Conservation (phyloP, 2,797 vertebrate species). For the Ara ararauna region DNA sequence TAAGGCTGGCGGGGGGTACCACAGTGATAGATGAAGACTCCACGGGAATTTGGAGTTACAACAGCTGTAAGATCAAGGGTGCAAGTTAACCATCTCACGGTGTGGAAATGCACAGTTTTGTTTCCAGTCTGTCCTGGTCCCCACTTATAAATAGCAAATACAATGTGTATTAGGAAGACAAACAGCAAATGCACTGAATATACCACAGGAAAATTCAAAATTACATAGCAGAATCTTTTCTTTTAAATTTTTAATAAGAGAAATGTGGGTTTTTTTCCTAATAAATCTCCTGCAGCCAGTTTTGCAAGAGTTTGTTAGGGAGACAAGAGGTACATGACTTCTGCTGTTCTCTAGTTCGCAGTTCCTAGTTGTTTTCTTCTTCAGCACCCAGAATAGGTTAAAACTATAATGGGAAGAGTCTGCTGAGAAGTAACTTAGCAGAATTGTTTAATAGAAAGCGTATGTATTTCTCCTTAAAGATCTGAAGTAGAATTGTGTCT, state of each 20-base stretch:
- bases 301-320: not conserved
- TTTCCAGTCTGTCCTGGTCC: not conserved
- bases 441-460: not conserved
- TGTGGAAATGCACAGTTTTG: not conserved
- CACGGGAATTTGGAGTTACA: not conserved
- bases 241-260: not conserved
- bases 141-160: not conserved
- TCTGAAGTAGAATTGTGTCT: not conserved
- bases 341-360: not conserved
- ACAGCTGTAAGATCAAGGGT: not conserved
- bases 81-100: not conserved
- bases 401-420: not conserved
- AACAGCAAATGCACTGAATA: not conserved
- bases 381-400: conserved; percentile 1
- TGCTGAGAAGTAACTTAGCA: not conserved
- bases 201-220: not conserved
- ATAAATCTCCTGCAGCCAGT: not conserved
- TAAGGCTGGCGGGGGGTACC: not conserved
- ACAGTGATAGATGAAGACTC: not conserved
- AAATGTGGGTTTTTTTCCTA: not conserved
- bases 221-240: not conserved
- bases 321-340: not conserved
- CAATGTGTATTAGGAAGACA: not conserved
- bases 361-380: not conserved
- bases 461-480: not conserved